Evolutionary conservation across 2,888 invertebrate species (phyloP), one percentile per base, ranked within the genome.

Genomic region (Morpho helenor): DNA sequence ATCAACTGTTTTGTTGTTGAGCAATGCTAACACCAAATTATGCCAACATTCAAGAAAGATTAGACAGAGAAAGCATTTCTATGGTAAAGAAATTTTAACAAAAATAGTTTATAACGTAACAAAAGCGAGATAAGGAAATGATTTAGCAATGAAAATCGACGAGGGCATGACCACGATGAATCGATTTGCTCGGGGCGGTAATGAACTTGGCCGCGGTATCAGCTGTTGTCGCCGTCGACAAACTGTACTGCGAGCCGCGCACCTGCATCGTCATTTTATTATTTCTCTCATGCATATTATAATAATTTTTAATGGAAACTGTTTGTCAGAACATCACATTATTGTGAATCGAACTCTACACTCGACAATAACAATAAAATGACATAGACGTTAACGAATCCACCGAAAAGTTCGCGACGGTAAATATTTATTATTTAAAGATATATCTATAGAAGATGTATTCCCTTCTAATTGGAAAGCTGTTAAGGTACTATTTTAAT

Each of bases 141-240:
- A 68, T 71, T 72, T 66, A 71, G 70, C 73, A 76, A 76, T 79
- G 73, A 79, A 84, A 82, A 84, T 77, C 74, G 68, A 74, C 73
- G 74, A 72, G 75, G 76, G 79, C 77, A 80, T 72, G 74, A 74
- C 78, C 82, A 76, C 73, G 72, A 68, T 80, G 70, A 82, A 89
- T 88, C 82, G 77, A 87, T 89, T 81, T 76, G 76, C 73, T 76
- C 83, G 80, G 74, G 67, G 70, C 83, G 84, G 80, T 87, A 88
- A 87, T 89, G 88, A 89, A 88, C 89, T 88, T 89, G 87, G 80
- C 81, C 80, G 74, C 69, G 68, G 72, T 80, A 84, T 87, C 88
- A 85, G 86, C 84, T 84, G 86, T 77, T 77, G 70, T 68, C 73
- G 74, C 75, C 73, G 66, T 61, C 58, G 62, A 58, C 59, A 59